Base-by-base conservation (phyloP, 2,113 vertebrate species). In the Sorex araneus region DNA sequence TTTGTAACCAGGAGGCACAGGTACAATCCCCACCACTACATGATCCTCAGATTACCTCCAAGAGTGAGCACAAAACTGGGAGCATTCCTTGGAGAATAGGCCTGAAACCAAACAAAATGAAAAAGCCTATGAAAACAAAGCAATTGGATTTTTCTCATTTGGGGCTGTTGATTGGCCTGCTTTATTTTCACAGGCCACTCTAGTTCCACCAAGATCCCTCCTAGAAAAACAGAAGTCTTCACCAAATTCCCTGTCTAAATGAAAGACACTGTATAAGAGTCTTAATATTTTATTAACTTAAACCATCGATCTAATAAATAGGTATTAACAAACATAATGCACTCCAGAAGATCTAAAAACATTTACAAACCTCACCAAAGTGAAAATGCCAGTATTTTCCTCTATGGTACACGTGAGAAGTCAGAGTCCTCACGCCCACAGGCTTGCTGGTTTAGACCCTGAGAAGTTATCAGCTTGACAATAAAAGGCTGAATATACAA, bases 241-340 rank as follows among this genome's bases (percentile, higher is more conserved):
- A 63, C 64, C 73, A 75, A 91, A 86, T 87, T 12, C 80, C 6
- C 0, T 94, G 32, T 45, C 88, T 86, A 94, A 97, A 96, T 91
- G 75, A 97, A 96, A 97, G 88, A 84, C 80, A 95, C 63, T 84
- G 50, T 32, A 7, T 40, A 94, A 63, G 57, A 96, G 94, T 85
- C 93, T 96, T 60, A 94, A 97, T 95, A 97, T 78, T 98, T 98
- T 98, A 98, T 98, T 98, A 98, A 98, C 83, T 98, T 98, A 98
- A 98, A 98, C 96, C 95, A 88, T 94, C 96, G 87, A 91, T 97
- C 97, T 97, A 98, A 98, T 98, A 98, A 98, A 98, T 98, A 98
- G 32, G 80, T 96, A 97, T 91, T 95, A 97, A 97, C 97, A 97
- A 97, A 97, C 96, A 96, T 96, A 97, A 97, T 95, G 97, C 97